Base-by-base conservation (phyloP, 2,888 invertebrate species). In the Trichopoda pennipes region DNA sequence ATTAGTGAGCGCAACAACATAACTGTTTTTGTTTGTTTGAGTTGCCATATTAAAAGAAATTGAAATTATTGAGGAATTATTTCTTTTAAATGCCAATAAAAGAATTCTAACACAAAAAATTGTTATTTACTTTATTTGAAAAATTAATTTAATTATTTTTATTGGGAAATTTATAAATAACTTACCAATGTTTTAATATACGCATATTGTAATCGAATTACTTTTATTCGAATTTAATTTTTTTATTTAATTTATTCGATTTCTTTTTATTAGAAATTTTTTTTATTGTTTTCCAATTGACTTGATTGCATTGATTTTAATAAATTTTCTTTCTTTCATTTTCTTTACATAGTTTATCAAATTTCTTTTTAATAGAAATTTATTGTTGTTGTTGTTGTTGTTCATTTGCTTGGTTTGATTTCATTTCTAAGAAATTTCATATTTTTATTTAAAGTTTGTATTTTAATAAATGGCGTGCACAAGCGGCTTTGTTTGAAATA, bases 171-270 rank as follows among this genome's bases (percentile, higher is more conserved):
- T 78, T 70, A 14, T 47, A 32, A n/a, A 32, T 56, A 44, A 85
- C 86, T 87, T 86, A 87, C 88, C 88, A 88, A 83, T 87, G 86
- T 81, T 88, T 88, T 66, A 88, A 78, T 73, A 88, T 87, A 81
- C 87, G 86, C 88, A 88, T 88, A 81, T 85, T 85, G 56, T 82
- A 42, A 68, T 73, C 76, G 75, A 82, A 79, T 76, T 68, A 66
- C 19, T 56, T 19, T 49, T 69, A 49, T 28, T 61, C 12, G 14
- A 68, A 42, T 56, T 42, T 42, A n/a, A n/a, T 55, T 42, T 17
- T 8, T 28, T 28, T 7, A 35, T 82, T 68, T 38, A 23, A 2
- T 80, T 61, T 42, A 53, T 61, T 70, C 21, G 32, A 68, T 77
- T 73, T 61, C 28, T 53, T 49, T 38, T 42, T 16, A 35, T 66